Conservation (phyloP, 2,797 vertebrate genomes). For the Eulemur coronatus region DNA sequence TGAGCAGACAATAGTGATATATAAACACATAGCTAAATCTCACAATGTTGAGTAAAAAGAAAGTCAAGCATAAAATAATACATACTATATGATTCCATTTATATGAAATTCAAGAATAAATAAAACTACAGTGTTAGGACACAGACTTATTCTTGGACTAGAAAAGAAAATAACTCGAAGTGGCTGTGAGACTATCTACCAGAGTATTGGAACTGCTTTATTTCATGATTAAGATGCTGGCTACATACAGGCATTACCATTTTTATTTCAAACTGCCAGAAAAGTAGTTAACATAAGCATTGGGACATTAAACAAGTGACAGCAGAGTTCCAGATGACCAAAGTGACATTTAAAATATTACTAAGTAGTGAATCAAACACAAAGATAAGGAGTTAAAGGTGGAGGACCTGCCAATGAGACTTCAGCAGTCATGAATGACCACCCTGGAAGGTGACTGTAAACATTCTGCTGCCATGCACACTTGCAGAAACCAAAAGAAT, state of each 20-base stretch:
- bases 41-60: neutral
- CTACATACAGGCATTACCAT: neutral
- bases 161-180: neutral
- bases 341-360: conserved; percentile 1
- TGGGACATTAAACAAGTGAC: neutral
- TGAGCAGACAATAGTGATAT: neutral
- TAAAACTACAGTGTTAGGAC: neutral
- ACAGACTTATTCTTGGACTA: neutral
- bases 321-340: neutral
- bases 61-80: neutral
- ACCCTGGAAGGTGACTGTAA: neutral
- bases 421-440: neutral
- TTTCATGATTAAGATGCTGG: neutral
- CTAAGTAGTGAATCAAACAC: neutral
- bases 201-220: neutral
- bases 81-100: neutral
- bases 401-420: neutral
- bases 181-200: neutral
- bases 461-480: neutral
- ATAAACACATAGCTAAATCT: neutral
- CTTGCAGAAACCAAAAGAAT: neutral
- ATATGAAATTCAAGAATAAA: conserved; percentile 4
- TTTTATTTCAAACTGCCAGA: conserved; percentile 20
- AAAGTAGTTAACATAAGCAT: neutral
- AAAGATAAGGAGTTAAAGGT: neutral